phyloP scores from a whole-genome alignment of 2,888 invertebrate species.

The Dryococelus australis region DNA sequence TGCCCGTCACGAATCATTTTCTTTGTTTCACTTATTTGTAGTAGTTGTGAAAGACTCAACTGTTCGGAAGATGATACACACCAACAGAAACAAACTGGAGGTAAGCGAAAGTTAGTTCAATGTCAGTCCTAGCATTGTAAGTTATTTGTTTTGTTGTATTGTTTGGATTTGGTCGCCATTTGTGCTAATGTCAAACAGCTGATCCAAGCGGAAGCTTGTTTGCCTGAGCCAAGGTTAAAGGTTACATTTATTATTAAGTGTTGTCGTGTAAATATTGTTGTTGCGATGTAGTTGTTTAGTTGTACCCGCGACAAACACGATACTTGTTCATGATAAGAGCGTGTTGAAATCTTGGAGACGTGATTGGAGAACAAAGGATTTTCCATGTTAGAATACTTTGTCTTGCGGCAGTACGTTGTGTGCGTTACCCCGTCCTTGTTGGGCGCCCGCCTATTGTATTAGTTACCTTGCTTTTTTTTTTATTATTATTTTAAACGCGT shows the following conservation, averaged over 20 bases:
- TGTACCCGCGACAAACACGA: not conserved
- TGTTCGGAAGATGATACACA: slow-evolving; percentile 44
- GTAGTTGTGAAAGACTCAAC: slow-evolving; percentile 37
- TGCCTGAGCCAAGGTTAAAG: not conserved
- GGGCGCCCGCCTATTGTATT: too few relatives aligned
- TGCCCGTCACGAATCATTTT: slow-evolving; percentile 32
- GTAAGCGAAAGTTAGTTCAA: slow-evolving; percentile 38
- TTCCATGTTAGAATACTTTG: not conserved
- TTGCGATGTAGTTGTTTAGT: not conserved
- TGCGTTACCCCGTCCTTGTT: too few relatives aligned
- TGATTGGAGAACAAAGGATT: too few relatives aligned
- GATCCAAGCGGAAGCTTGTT: slow-evolving; percentile 43
- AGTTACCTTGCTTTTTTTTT: too few relatives aligned
- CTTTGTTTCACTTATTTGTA: slow-evolving; percentile 38
- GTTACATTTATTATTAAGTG: not conserved
- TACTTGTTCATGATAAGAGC: not conserved
- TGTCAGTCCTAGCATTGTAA: not conserved
- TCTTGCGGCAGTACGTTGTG: not conserved
- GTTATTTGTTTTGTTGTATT: not conserved
- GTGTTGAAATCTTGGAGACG: not conserved
- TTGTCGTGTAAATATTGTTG: not conserved
- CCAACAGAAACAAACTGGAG: slow-evolving; percentile 47
- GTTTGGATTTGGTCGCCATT: slow-evolving; percentile 5
- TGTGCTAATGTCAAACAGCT: slow-evolving; percentile 41
- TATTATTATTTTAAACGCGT: too few relatives aligned